phyloP scores from a whole-genome alignment of 2,113 vertebrate genomes.

The Lophochroa leadbeateri region DNA sequence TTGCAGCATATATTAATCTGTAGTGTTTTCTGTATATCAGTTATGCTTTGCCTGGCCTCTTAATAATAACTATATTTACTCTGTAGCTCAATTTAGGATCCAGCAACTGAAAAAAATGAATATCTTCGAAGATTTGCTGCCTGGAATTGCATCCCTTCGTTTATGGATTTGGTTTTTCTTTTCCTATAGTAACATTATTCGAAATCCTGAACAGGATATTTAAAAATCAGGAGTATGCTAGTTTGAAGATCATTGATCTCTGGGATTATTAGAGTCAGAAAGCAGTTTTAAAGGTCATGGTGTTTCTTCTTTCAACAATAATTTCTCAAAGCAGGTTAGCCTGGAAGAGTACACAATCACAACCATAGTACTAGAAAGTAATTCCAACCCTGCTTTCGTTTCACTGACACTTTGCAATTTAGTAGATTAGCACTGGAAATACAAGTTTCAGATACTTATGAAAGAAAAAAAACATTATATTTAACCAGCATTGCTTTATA shows the following conservation, averaged over 20 bases:
- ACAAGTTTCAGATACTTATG: not conserved
- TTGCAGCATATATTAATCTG: not conserved
- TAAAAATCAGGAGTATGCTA: not conserved
- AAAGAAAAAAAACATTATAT: not conserved
- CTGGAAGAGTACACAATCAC: not conserved
- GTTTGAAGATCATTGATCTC: not conserved
- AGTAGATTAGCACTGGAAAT: not conserved
- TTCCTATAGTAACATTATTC: not conserved
- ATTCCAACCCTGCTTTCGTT: not conserved
- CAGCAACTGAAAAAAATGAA: not conserved
- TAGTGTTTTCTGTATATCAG: not conserved
- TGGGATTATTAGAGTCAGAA: not conserved
- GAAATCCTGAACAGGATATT: not conserved
- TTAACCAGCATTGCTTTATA: not conserved
- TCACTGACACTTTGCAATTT: not conserved
- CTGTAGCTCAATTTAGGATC: not conserved
- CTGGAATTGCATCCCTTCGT: not conserved
- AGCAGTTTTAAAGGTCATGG: not conserved
- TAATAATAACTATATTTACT: not conserved
- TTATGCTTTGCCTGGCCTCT: not conserved
- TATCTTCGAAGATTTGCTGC: not conserved
- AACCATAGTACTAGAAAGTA: fast-evolving
- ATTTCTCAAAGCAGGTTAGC: not conserved
- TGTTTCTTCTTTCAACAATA: not conserved
- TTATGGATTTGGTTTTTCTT: not conserved